Base-by-base conservation (phyloP, 2,888 invertebrate species). In the Lasius platythorax region DNA sequence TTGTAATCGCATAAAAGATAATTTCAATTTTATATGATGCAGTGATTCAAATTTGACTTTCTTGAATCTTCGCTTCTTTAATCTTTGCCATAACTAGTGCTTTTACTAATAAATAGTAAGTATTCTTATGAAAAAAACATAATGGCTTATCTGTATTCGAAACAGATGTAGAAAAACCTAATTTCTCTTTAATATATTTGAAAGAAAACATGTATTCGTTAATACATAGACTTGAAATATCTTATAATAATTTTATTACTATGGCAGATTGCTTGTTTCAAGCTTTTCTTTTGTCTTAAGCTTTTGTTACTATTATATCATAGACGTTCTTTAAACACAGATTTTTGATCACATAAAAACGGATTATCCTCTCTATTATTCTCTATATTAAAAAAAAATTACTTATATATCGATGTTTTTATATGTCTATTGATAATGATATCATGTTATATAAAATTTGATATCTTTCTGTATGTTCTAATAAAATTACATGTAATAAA, bases 311-410 rank as follows among this genome's bases (percentile, higher is more conserved):
- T 37, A 53, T 46, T 66, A 76, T 53, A 28, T 40, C 53, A 1
- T 53, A 76, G 18, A 37, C 2, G 9, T 66, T 40, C 1, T 33
- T 46, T 53, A 66, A 37, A 40, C 40, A 66, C 40, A 28, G 37
- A 76, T 76, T 64, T 75, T 76, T 76, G 30, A 66, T 76, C 75
- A 76, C 53, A 53, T 73, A 23, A 23, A 58, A 3, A 58, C 58
- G 30, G 12, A 53, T 37, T 63, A 74, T 30, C 43, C 6, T 18
- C 6, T 15, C 12, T 15, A 67, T 28, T 66, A 53, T 50, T 23
- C n/a, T 74, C 9, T 40, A 58, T 23, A 30, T 28, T 66, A 64
- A 66, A 33, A 33, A 76, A 66, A 53, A 66, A 64, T 33, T 64
- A 64, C 18, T 53, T 37, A 28, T 53, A 53, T 53, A 66, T 53